Evolutionary conservation across 2,888 invertebrate species (phyloP).

Genomic region (Cephalotes varians): DNA sequence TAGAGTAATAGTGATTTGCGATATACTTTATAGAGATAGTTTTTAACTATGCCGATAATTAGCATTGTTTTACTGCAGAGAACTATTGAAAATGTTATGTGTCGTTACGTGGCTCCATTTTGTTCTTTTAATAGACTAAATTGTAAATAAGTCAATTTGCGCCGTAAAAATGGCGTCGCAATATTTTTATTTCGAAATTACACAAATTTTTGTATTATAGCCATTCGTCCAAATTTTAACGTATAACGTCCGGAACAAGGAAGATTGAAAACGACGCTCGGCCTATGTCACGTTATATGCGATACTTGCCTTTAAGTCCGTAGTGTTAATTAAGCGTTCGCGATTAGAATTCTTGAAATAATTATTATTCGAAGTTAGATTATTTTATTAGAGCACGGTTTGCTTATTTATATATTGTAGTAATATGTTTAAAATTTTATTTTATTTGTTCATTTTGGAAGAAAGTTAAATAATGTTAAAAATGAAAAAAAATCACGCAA

Average conservation of each 20-base stretch:
- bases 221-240: slow-evolving; percentile 57
- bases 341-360: slow-evolving; percentile 41
- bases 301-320: slow-evolving; percentile 70
- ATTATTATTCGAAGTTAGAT: slow-evolving; percentile 26
- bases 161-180: slow-evolving; percentile 24
- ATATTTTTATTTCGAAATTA: slow-evolving; percentile 60
- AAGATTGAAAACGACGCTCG: slow-evolving; percentile 64
- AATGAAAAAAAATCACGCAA: slow-evolving; percentile 2
- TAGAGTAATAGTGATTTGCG: slow-evolving; percentile 32
- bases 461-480: slow-evolving; percentile 17
- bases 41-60: slow-evolving; percentile 51
- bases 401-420: slow-evolving; percentile 35
- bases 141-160: slow-evolving; percentile 48
- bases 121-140: slow-evolving; percentile 33
- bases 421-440: slow-evolving; percentile 32
- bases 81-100: slow-evolving; percentile 54
- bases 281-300: slow-evolving; percentile 69
- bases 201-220: slow-evolving; percentile 55
- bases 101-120: slow-evolving; percentile 51
- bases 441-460: slow-evolving; percentile 28
- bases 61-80: slow-evolving; percentile 32
- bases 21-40: slow-evolving; percentile 46
- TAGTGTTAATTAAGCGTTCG: slow-evolving; percentile 57
- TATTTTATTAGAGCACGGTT: slow-evolving; percentile 28
- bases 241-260: slow-evolving; percentile 53